Percentiles rank a stretch among this genome's conserved stretches.
phyloP scores from a whole-genome alignment of 2,113 vertebrate species.

The Cololabis saira region DNA sequence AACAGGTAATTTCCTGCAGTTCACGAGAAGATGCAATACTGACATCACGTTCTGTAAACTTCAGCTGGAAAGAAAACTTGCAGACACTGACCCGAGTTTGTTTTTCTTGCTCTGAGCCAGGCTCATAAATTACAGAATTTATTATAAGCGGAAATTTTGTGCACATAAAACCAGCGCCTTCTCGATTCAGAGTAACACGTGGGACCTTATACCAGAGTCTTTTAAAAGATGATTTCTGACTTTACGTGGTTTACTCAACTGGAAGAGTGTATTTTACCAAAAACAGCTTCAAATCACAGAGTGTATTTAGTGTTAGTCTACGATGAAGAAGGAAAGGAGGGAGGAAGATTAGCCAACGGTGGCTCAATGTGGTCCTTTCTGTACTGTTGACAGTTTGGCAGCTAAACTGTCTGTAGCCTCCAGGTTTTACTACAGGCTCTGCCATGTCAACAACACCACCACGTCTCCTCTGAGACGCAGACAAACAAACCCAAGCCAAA shows the following conservation, averaged over 20 bases:
- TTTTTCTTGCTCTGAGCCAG: neutral
- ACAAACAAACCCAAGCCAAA: slow-evolving; percentile 54
- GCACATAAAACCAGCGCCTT: neutral
- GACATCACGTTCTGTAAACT: slow-evolving; percentile 13
- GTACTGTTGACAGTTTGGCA: slow-evolving; percentile 64
- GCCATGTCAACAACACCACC: slow-evolving; percentile 74
- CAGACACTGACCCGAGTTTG: neutral
- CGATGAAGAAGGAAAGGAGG: slow-evolving; percentile 26
- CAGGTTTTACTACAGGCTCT: slow-evolving; percentile 76
- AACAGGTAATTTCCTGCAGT: neutral
- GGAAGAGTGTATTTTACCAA: neutral
- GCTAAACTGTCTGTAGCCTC: slow-evolving; percentile 75
- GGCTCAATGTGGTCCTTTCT: slow-evolving; percentile 48
- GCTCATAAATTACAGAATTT: neutral
- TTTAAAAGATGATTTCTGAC: neutral
- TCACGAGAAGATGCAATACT: neutral
- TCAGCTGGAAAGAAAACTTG: slow-evolving; percentile 3
- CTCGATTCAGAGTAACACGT: neutral
- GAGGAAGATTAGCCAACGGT: slow-evolving; percentile 44
- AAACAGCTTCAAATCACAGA: neutral
- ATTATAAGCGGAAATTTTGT: neutral
- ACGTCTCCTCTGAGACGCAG: slow-evolving; percentile 63
- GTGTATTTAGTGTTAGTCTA: neutral
- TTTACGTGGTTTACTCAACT: neutral
- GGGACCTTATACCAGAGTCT: neutral